A percentile compares a stretch with the other conserved stretches of the same genome.
Conservation (phyloP, 2,797 vertebrate species). For the Alauda arvensis region DNA sequence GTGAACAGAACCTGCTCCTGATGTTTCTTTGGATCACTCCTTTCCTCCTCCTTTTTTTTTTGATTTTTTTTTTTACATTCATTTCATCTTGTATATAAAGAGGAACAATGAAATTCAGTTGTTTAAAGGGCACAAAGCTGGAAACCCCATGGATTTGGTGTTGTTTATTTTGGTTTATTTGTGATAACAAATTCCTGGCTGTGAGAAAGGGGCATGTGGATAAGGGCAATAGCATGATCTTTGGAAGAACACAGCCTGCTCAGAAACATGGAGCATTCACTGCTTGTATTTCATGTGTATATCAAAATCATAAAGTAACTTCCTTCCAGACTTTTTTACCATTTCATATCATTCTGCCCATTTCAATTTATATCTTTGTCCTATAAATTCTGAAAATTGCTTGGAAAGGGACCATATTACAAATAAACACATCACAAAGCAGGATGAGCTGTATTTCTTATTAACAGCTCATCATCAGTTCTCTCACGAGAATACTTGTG, state of each 20-base stretch:
- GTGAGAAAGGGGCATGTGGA: not conserved
- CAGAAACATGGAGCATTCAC: not conserved
- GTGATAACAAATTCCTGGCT: not conserved
- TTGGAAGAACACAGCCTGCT: not conserved
- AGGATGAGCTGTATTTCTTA: slow-evolving; percentile 13
- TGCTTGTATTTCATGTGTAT: not conserved
- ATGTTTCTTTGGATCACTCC: not conserved
- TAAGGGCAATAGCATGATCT: not conserved
- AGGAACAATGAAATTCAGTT: not conserved
- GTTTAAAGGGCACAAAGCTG: not conserved
- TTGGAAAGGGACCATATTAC: not conserved
- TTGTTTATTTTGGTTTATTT: not conserved
- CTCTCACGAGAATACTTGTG: slow-evolving; percentile 7
- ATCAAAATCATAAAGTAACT: not conserved
- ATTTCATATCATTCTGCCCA: not conserved
- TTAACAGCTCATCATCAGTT: not conserved
- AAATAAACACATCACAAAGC: slow-evolving; percentile 1
- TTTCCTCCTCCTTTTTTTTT: not conserved
- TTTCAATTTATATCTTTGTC: not conserved
- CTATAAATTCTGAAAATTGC: slow-evolving; percentile 9
- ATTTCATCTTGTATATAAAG: not conserved
- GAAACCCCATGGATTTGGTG: rapidly evolving
- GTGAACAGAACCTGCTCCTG: not conserved
- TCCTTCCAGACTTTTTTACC: not conserved
- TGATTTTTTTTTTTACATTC: not conserved